Evolutionary conservation across 2,797 vertebrate genomes (phyloP).

Genomic region (Mallotus villosus): DNA sequence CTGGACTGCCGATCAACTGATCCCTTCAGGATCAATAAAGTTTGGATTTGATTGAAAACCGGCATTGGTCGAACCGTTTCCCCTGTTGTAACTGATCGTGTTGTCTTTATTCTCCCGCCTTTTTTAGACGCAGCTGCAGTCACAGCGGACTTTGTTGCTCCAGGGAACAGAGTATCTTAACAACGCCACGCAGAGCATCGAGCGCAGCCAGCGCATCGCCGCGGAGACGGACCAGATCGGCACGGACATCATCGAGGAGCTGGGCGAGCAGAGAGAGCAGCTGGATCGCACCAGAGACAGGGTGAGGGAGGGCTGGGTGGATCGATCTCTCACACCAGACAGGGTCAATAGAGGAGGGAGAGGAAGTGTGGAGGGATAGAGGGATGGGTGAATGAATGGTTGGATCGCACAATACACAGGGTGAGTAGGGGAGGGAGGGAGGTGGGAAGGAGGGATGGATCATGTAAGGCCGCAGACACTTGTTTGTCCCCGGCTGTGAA

Average conservation of each 20-base stretch:
- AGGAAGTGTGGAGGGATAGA: too few species aligned
- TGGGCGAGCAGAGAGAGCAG: slow-evolving; percentile 94
- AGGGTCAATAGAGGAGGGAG: background rate
- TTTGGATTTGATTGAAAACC: too few species aligned
- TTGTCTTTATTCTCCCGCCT: background rate
- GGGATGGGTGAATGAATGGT: too few species aligned
- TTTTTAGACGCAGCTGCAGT: slow-evolving; percentile 83
- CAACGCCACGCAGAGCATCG: slow-evolving; percentile 87
- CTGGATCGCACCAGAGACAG: slow-evolving; percentile 87
- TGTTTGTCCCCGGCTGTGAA: background rate
- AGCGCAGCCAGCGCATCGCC: slow-evolving; percentile 89
- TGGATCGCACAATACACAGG: too few species aligned
- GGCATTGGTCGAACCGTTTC: background rate
- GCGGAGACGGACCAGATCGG: slow-evolving; percentile 90
- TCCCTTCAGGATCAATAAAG: too few species aligned
- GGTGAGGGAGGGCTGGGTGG: slow-evolving; percentile 69
- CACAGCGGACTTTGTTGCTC: slow-evolving; percentile 88
- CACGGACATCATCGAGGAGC: slow-evolving; percentile 91
- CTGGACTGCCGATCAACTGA: background rate
- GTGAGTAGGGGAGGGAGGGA: too few species aligned
- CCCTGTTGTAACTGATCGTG: background rate
- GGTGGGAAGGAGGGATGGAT: too few species aligned
- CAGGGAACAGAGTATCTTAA: slow-evolving; percentile 89
- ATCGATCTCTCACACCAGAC: background rate
- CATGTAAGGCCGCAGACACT: too few species aligned